Evolutionary conservation across 2,113 vertebrate genomes (phyloP), one percentile per base, ranked within the genome.

Genomic region (Daboia siamensis): DNA sequence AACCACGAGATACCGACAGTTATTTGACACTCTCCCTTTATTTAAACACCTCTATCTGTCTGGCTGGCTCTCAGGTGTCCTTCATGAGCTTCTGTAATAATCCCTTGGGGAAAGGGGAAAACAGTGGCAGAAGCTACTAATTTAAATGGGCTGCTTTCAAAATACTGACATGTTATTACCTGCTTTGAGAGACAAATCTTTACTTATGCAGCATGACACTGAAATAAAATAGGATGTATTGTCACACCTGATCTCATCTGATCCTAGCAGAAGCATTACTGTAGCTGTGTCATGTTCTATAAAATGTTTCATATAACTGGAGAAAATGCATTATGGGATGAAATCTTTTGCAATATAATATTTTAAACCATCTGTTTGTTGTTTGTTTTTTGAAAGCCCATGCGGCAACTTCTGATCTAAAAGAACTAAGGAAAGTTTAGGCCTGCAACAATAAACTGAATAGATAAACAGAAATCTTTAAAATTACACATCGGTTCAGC

Each of bases 221-320:
- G 92, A 94, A 91, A 39, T 90, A 94, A 94, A 94, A 93, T 13
- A 89, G 39, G 48, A 93, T 54, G 74, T 29, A 88, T 80, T 90
- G 4, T 64, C 87, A 69, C 48, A 86, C 54, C 51, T 90, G 51
- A 69, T 86, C 91, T 90, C 92, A 93, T 59, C 1, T 85, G 87
- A 91, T 89, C 69, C 86, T 54, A 64, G 90, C 51, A 92, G 57
- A 69, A 46, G 90, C 0, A 46, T 15, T 91, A 55, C 13, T 51
- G 39, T 39, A 39, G 0, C 0, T 0, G 0, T 91, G 8, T 0
- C 46, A 24, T 88, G 93, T 89, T 86, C 29, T 46, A 61, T 80
- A 33, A 90, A 93, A 88, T 10, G 90, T 93, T 90, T 90, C 74
- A 61, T 33, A 26, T 74, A 57, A 88, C 26, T 54, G 84, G 26